Percentiles rank a stretch among this genome's conserved stretches.
phyloP scores from a whole-genome alignment of 1,140 invertebrate genomes.

The Bombus polaris region DNA sequence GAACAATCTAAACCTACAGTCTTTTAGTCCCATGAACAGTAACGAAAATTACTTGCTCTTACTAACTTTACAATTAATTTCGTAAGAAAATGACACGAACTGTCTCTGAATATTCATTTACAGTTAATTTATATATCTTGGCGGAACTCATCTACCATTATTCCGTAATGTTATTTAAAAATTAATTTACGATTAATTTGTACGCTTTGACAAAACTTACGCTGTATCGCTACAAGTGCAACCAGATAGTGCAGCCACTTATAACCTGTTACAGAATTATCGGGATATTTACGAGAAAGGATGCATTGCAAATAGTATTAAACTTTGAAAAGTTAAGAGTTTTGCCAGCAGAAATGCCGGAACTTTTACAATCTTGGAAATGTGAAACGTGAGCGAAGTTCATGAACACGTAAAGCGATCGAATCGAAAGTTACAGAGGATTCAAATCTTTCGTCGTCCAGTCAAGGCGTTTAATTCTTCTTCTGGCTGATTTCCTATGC shows the following conservation, averaged over 20 bases:
- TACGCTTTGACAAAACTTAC: no score
- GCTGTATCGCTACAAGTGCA: no score
- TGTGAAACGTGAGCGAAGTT: not conserved
- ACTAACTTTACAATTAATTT: no score
- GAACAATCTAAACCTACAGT: no score
- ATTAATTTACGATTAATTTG: no score
- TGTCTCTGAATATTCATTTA: not conserved
- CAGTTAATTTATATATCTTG: not conserved
- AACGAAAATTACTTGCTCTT: no score
- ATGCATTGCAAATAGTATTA: not conserved
- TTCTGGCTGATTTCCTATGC: conserved; percentile 55
- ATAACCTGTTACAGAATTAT: not conserved
- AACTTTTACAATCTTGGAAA: not conserved
- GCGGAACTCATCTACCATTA: no score
- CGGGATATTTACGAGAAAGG: not conserved
- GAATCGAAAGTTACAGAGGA: no score
- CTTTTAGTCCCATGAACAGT: no score
- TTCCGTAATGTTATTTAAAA: no score
- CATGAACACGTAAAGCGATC: not conserved
- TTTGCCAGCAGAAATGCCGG: not conserved
- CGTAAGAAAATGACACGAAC: not conserved
- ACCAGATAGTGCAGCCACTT: no score
- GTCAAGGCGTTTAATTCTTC: conserved; percentile 12
- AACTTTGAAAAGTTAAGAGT: not conserved
- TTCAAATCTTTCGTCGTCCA: not conserved